phyloP scores from a whole-genome alignment of 2,113 vertebrate species.

The Tetrao urogallus region DNA sequence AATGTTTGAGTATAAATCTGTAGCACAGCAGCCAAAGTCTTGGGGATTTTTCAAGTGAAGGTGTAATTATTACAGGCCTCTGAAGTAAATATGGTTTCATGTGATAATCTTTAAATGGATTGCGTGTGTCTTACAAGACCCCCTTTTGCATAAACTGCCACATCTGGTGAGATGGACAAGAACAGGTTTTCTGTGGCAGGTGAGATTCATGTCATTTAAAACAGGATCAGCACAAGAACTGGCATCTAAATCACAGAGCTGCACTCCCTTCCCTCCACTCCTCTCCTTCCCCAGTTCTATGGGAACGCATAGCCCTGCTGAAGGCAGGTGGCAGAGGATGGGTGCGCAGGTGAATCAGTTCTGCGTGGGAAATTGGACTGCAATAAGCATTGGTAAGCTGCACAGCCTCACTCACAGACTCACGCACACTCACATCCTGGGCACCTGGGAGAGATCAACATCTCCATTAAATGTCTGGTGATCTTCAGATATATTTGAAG shows the following conservation, averaged over 20 bases:
- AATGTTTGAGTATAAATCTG: conserved; percentile 84
- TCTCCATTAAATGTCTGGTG: background rate
- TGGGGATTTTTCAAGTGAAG: conserved; percentile 80
- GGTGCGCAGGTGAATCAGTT: background rate
- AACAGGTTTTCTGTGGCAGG: background rate
- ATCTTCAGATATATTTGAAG: background rate
- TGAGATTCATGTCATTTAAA: conserved; percentile 26
- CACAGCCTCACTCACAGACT: background rate
- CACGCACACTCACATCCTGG: background rate
- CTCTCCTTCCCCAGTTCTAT: background rate
- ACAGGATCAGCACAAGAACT: background rate
- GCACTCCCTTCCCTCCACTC: background rate
- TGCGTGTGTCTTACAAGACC: conserved; percentile 60
- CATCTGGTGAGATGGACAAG: conserved; percentile 18
- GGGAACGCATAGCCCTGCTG: background rate
- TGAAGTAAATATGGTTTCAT: conserved; percentile 80
- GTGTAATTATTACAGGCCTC: conserved; percentile 81
- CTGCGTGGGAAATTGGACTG: background rate
- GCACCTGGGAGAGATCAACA: background rate
- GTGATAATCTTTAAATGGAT: conserved; percentile 76
- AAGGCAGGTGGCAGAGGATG: background rate
- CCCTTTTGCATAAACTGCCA: conserved; percentile 49
- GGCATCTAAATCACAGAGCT: background rate
- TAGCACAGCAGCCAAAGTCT: conserved; percentile 79
- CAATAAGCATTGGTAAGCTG: background rate